Evolutionary conservation across 2,113 vertebrate genomes (phyloP).

Genomic region (Oryzias woworae): DNA sequence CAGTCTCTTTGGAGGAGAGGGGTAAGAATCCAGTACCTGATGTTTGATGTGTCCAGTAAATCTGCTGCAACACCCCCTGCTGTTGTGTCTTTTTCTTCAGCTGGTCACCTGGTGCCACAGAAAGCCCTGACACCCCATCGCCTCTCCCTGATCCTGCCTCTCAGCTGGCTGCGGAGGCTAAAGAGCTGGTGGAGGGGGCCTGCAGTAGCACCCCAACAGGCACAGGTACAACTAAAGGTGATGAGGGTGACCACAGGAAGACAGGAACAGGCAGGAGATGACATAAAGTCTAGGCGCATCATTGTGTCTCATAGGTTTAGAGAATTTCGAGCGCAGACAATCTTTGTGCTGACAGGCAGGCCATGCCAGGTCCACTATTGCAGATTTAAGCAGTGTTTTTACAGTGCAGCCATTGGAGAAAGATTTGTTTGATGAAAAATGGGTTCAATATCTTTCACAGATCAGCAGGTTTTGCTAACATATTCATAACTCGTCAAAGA

Average conservation of each 20-base stretch:
- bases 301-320: too few relatives aligned
- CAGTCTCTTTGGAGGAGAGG: constrained; percentile 68
- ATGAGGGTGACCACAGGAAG: too few relatives aligned
- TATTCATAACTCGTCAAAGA: too few relatives aligned
- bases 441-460: too few relatives aligned
- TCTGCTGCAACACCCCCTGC: too few relatives aligned
- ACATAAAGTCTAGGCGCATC: neutral
- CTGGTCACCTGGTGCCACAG: constrained; percentile 39
- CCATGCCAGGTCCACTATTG: too few relatives aligned
- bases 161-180: constrained; percentile 75
- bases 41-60: too few relatives aligned
- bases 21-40: constrained; percentile 68
- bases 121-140: constrained; percentile 57
- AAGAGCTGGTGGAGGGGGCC: constrained; percentile 71
- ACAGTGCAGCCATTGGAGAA: neutral
- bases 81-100: constrained; percentile 1
- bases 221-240: constrained; percentile 46
- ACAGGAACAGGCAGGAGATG: neutral
- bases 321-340: too few relatives aligned
- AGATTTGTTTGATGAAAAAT: too few relatives aligned
- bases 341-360: too few relatives aligned
- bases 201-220: constrained; percentile 38
- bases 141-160: constrained; percentile 64
- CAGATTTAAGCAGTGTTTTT: too few relatives aligned
- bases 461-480: too few relatives aligned